Base-by-base conservation (phyloP, 2,888 invertebrate species). In the Lasioglossum vierecki region DNA sequence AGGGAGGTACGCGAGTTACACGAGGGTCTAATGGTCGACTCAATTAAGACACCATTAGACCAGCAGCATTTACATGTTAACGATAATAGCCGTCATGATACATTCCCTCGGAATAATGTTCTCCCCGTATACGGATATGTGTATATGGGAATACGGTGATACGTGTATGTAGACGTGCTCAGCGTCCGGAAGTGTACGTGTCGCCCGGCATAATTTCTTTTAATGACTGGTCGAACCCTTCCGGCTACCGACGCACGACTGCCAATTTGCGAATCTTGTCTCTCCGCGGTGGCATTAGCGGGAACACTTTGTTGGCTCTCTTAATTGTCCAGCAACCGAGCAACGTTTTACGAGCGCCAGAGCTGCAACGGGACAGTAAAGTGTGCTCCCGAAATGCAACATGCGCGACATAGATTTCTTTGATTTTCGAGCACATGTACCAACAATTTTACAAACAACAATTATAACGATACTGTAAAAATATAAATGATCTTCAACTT, bases 1-100 rank as follows among this genome's bases (percentile, higher is more conserved):
- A 77, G 83, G 87, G 84, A 77, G 84, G 86, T 79, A 83, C 82
- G 84, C 78, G 79, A 85, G 85, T 83, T 89, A 92, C 89, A 91
- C 90, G 91, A 91, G 91, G 91, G 92, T 93, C 91, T 93, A 93
- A 93, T 93, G 91, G 93, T 92, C 91, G 90, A 90, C 91, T 93
- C 92, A 93, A 93, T 93, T 93, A 93, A 93, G 93, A 92, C 91
- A 91, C 91, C 91, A 93, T 93, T 93, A 93, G 92, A 93, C 91
- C 88, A 85, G 80, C 89, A 85, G 91, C 91, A 93, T 93, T 93
- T 93, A 92, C 93, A 93, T 92, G 91, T 92, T 93, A 93, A 93
- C 92, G 93, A 93, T 93, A 93, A 93, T 93, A 92, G 90, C 92
- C 87, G 92, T 91, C 91, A 91, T 91, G 93, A 93, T 93, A 92